These are phyloP conservation scores for Trematomus bernacchii DNA, from an alignment of 2,797 vertebrate genomes.

Conservation along the genomic window DNA sequence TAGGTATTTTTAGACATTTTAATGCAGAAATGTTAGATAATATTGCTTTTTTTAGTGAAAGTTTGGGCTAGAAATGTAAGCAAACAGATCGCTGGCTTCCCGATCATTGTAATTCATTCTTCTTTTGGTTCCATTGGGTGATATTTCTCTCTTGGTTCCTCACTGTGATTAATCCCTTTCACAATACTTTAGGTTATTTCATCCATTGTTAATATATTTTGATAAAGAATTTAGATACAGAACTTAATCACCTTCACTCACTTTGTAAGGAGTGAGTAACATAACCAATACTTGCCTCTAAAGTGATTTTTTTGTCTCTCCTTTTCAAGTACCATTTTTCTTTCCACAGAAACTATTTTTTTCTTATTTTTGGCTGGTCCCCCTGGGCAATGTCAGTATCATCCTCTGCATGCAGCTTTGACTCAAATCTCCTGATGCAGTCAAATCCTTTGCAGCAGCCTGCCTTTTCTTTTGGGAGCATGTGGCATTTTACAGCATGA, in stretches of 20 bases:
- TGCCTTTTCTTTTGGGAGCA: slow-evolving; percentile 22
- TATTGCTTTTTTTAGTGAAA: too few relatives aligned
- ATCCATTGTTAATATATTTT: too few relatives aligned
- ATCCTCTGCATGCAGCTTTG: slow-evolving; percentile 33
- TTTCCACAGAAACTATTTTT: slow-evolving; percentile 2
- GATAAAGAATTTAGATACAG: neutral
- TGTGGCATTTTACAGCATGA: slow-evolving; percentile 34
- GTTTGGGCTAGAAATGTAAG: too few relatives aligned
- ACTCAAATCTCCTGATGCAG: slow-evolving; percentile 52
- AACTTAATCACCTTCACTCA: slow-evolving; percentile 2
- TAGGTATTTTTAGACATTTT: too few relatives aligned
- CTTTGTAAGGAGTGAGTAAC: slow-evolving; percentile 13
- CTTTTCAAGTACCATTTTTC: slow-evolving; percentile 35
- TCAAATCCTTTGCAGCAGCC: slow-evolving; percentile 31
- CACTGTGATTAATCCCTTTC: too few relatives aligned
- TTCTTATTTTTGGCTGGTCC: neutral
- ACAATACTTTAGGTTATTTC: too few relatives aligned
- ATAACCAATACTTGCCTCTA: slow-evolving; percentile 13
- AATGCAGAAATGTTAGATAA: neutral
- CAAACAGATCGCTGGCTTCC: too few relatives aligned
- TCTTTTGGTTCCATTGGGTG: too few relatives aligned
- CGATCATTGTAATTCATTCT: too few relatives aligned
- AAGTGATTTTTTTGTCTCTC: slow-evolving; percentile 23
- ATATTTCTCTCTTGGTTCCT: too few relatives aligned
- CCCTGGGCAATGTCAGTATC: slow-evolving; percentile 38